These are phyloP conservation scores for Ammodramus savannarum DNA, from an alignment of 2,113 vertebrate species.

Conservation along the genomic window DNA sequence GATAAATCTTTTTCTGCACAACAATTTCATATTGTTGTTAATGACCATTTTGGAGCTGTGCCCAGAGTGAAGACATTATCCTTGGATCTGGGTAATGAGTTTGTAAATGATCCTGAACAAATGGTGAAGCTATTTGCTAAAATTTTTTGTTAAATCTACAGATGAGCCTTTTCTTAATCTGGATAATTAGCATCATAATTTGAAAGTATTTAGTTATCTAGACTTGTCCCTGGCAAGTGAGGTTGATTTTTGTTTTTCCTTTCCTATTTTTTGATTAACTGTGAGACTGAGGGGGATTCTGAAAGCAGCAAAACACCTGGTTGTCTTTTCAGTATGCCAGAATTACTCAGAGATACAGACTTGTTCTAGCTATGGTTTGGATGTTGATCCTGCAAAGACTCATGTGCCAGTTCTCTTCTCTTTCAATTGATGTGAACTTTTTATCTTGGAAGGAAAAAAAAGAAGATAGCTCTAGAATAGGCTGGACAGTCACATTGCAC, in stretches of 20 bases:
- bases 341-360: background rate
- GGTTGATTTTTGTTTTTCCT: background rate
- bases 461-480: background rate
- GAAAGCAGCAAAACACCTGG: background rate
- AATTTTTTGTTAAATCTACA: slow-evolving; percentile 19
- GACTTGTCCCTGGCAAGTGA: background rate
- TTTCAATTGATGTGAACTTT: background rate
- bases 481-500: background rate
- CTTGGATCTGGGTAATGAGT: slow-evolving; percentile 28
- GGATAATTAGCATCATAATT: background rate
- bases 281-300: background rate
- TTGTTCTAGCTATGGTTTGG: background rate
- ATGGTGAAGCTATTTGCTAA: slow-evolving; percentile 41
- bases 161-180: background rate
- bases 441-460: background rate
- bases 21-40: slow-evolving; percentile 46
- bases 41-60: slow-evolving; percentile 50
- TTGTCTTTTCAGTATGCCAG: background rate
- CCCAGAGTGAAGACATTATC: slow-evolving; percentile 32
- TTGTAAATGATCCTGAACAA: slow-evolving; percentile 50
- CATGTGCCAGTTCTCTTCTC: background rate
- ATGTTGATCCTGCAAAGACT: background rate
- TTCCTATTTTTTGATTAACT: background rate
- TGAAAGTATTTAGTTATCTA: background rate
- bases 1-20: slow-evolving; percentile 39